Conservation (phyloP, 2,888 invertebrate genomes). For the Scaptodrosophila latifasciaeformis region DNA sequence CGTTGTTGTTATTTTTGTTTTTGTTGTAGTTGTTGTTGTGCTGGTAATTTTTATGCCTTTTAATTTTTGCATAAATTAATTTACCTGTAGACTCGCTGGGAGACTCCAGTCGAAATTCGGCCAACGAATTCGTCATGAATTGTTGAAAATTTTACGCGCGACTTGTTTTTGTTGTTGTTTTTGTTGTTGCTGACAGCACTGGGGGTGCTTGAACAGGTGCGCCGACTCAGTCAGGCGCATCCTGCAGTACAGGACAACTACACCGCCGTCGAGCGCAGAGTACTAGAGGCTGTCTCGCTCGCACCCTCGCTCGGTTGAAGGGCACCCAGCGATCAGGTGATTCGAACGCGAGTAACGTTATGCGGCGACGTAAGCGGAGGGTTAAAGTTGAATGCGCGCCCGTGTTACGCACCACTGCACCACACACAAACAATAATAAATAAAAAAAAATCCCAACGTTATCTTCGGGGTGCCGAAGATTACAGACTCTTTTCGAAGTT, state of each 20-base stretch:
- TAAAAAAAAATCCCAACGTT: too few species aligned
- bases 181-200: constrained; percentile 10
- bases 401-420: constrained; percentile 53
- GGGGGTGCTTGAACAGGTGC: constrained; percentile 47
- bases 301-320: too few species aligned
- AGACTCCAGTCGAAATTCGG: too few species aligned
- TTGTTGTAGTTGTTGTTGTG: constrained; percentile 2
- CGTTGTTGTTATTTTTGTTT: constrained; percentile 25
- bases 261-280: neutral
- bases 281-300: constrained; percentile 1
- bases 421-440: neutral
- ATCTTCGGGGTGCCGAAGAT: too few species aligned
- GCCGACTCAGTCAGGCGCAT: constrained; percentile 54
- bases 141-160: constrained; percentile 33
- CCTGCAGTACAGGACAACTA: constrained; percentile 48
- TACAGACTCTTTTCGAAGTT: too few species aligned
- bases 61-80: constrained; percentile 57
- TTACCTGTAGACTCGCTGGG: constrained; percentile 31
- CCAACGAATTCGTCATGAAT: constrained; percentile 34
- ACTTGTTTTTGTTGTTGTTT: constrained; percentile 23
- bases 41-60: too few species aligned
- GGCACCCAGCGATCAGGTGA: too few species aligned
- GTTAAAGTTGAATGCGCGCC: constrained; percentile 29
- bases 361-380: constrained; percentile 15
- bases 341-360: neutral